Percentiles rank a stretch among this genome's conserved stretches.
Conservation (phyloP, 2,797 vertebrate species). For the Schizothorax lantsangensis region DNA sequence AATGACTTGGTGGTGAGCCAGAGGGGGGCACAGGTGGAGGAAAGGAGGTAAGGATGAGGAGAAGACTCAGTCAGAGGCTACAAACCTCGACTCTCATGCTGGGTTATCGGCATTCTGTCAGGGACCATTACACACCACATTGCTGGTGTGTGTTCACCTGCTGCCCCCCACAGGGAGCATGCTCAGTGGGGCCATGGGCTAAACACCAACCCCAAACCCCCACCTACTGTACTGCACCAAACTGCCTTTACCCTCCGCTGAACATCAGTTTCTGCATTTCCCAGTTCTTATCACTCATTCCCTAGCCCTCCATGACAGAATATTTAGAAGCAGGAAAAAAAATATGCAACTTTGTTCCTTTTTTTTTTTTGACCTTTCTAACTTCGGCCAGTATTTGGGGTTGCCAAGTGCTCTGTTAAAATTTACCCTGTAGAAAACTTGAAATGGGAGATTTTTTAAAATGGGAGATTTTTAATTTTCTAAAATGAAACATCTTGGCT, state of each 20-base stretch:
- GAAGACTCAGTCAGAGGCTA: conserved; percentile 26
- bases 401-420: neutral
- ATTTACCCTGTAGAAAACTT: neutral
- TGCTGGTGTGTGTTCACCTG: conserved; percentile 44
- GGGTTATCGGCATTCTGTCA: conserved; percentile 48
- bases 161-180: conserved; percentile 28
- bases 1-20: conserved; percentile 33
- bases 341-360: neutral
- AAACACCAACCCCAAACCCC: conserved; percentile 21
- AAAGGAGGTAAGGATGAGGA: conserved; percentile 17
- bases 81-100: conserved; percentile 38
- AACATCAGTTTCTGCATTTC: conserved; percentile 25
- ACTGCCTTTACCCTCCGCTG: neutral
- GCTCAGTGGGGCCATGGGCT: conserved; percentile 28
- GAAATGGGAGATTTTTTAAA: neutral
- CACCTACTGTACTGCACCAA: neutral
- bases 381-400: neutral
- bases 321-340: neutral
- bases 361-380: neutral
- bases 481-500: conserved; percentile 2
- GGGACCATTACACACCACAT: conserved; percentile 33
- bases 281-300: neutral
- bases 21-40: conserved; percentile 39
- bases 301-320: neutral
- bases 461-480: neutral